Base-by-base conservation (phyloP, 2,797 vertebrate genomes). In the Lutjanus campechanus region DNA sequence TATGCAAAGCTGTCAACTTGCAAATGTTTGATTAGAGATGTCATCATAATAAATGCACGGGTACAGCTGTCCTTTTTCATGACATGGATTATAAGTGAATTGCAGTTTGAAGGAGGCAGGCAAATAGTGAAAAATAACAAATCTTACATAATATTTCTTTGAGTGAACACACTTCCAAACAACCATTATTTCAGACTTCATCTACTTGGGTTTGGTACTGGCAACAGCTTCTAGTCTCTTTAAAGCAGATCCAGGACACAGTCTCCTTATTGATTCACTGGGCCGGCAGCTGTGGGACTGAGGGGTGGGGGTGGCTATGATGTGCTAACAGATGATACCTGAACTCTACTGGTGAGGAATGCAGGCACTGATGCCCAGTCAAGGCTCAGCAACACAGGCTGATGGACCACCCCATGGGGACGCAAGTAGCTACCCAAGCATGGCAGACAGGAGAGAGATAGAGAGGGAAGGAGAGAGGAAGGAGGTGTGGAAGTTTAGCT, bases 301-400 rank as follows among this genome's bases (percentile, higher is more conserved):
- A 25, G 17, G 8, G 62, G 50, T 13, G 49, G 59, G 55, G 78
- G 53, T 76, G 73, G 69, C 82, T 76, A 72, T 80, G 78, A 87
- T 86, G 76, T 80, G 85, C 91, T 63, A 88, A 90, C 90, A 91
- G 87, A 91, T 87, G 88, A 93, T 86, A 91, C 84, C 90, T 89
- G 83, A 90, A 87, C 80, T 82, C 61, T 58, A 54, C 79, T 78
- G 72, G 71, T 79, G 71, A 74, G 66, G 76, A 89, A 76, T 84
- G 75, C 72, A 79, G 67, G 78, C 81, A 54, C 79, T 85, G 87
- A 88, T 88, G 85, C 76, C 79, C 83, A 88, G 89, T 87, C 88
- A 90, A 77, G 60, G 83, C 85, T 83, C 77, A 90, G 83, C 89
- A 85, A 76, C 9, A 7, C 73, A 41, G 74, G 77, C 85, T 91